Base-by-base conservation (phyloP, 2,888 invertebrate genomes). In the Pyrrhia umbra region DNA sequence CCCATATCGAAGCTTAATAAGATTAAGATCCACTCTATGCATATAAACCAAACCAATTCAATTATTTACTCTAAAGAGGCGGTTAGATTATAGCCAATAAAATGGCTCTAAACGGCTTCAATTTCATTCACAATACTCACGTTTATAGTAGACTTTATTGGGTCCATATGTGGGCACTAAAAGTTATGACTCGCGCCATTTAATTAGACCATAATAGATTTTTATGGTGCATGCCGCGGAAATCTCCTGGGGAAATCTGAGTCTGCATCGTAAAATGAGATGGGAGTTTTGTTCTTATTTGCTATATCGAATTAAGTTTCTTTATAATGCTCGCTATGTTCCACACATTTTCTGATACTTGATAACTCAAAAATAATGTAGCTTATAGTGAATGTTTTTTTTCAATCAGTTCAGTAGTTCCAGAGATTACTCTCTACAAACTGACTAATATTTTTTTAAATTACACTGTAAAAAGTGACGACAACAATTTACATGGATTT, bases 131-230 rank as follows among this genome's bases (percentile, higher is more conserved):
- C 50, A 61, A 57, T 62, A 50, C 56, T 8, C 20, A 45, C 58
- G 67, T 77, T 77, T 74, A 75, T 72, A 64, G 60, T 51, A 25
- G 21, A 18, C 73, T 79, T 82, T 85, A 85, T 80, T 74, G 68
- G 74, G 52, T 68, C 71, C 55, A 60, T 77, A 77, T 63, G 79
- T 65, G 56, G 51, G 60, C 60, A 76, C 56, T 82, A 82, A 85
- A 84, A 80, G 70, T 70, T 79, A 78, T 65, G 58, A 63, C 55
- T 58, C 30, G 6, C 10, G 27, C 42, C 54, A 68, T 80, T 77
- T 78, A 77, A 79, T 84, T 81, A 79, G 62, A 51, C 73, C 65
- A 71, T 75, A 76, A 77, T 77, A 78, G 65, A 77, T 77, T 82
- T 83, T 83, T 82, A 83, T 74, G 65, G 50, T 43, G 54, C 50